Percentiles rank a stretch among this genome's conserved stretches.
phyloP scores from a whole-genome alignment of 1,140 invertebrate genomes.

The Dysdera silvatica region DNA sequence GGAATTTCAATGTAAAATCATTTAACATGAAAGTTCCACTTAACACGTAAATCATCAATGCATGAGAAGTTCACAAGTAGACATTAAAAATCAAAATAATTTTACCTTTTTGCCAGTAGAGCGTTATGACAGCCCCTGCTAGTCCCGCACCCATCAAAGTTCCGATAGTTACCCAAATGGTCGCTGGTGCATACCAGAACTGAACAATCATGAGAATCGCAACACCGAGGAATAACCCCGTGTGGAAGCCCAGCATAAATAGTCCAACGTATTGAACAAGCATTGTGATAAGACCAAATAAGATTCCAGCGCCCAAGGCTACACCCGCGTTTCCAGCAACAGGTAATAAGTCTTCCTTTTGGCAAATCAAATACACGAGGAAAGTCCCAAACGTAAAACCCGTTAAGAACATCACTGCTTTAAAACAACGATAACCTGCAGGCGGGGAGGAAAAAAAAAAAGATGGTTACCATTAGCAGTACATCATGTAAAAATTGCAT shows the following conservation, averaged over 20 bases:
- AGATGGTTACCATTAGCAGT: too few species aligned
- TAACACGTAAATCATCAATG: too few species aligned
- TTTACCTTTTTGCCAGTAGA: slow-evolving; percentile 47
- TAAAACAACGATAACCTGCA: slow-evolving; percentile 78
- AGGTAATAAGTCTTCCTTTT: slow-evolving; percentile 63
- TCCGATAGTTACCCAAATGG: slow-evolving; percentile 60
- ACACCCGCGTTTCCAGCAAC: slow-evolving; percentile 65
- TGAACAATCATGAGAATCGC: slow-evolving; percentile 49
- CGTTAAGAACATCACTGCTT: slow-evolving; percentile 80
- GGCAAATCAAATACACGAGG: slow-evolving; percentile 64
- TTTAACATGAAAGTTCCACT: too few species aligned
- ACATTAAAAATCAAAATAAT: background rate
- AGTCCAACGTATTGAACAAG: slow-evolving; percentile 73
- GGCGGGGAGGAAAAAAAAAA: too few species aligned
- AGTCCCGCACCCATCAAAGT: slow-evolving; percentile 59
- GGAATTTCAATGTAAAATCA: too few species aligned
- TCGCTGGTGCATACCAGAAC: slow-evolving; percentile 45
- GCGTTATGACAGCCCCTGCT: slow-evolving; percentile 60
- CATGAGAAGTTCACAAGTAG: too few species aligned
- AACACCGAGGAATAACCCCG: slow-evolving; percentile 58
- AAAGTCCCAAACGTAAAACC: slow-evolving; percentile 76
- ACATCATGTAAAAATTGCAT: too few species aligned
- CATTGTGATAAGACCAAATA: slow-evolving; percentile 69
- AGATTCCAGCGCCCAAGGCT: slow-evolving; percentile 60
- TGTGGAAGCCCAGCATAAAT: slow-evolving; percentile 73